Conservation (phyloP, 92 coral and sea anemone genomes). For the Blastomussa wellsi region DNA sequence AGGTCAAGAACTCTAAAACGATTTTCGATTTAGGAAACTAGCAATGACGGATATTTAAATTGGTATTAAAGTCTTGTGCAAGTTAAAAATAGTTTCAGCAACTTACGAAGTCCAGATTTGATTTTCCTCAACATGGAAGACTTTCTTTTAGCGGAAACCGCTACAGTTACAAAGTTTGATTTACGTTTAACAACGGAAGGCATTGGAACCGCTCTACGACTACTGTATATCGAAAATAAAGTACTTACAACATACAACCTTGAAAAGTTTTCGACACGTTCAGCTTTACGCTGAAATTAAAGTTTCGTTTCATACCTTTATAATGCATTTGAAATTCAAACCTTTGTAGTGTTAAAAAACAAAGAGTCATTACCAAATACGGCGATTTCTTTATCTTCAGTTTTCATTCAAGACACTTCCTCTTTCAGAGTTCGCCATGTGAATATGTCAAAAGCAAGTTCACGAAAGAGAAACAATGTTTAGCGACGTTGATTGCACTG, state of each 20-base stretch:
- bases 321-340: background rate
- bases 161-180: background rate
- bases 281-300: background rate
- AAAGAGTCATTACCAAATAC: conserved; percentile 17
- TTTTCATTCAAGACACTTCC: conserved; percentile 29
- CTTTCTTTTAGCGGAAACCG: background rate
- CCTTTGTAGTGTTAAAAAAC: background rate
- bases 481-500: background rate
- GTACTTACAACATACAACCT: background rate
- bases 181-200: background rate
- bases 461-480: background rate
- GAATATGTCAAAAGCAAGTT: background rate
- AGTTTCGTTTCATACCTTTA: background rate
- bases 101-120: conserved; percentile 34
- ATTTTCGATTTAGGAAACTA: background rate
- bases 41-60: background rate
- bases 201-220: background rate
- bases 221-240: background rate
- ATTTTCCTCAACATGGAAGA: conserved; percentile 23
- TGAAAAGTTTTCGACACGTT: background rate
- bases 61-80: background rate
- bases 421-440: background rate
- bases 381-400: background rate
- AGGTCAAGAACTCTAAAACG: background rate
- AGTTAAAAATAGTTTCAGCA: background rate